Base-by-base conservation (phyloP, 2,797 vertebrate genomes). In the Buceros bicornis region DNA sequence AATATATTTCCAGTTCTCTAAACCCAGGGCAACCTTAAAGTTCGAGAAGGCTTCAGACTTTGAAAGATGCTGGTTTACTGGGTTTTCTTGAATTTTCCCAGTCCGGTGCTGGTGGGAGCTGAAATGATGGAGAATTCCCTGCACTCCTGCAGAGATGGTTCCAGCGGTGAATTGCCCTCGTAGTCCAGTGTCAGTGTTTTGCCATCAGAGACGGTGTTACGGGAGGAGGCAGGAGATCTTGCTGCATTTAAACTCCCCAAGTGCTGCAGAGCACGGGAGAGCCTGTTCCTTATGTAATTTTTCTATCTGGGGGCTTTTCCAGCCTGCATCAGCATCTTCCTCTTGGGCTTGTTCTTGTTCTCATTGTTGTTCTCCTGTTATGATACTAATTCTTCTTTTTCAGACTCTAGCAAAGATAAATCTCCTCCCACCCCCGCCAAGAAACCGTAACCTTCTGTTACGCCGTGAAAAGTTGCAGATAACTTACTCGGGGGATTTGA, bases 401-500 rank as follows among this genome's bases (percentile, higher is more conserved):
- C 35, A 76, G 35, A 13, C 26, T 66, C 5, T n/a, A 82, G 90
- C 71, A 73, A 56, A 77, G 67, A 19, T 19, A 47, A 80, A 62
- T 51, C 43, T 43, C 58, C n/a, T 24, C 31, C 33, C 8, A 1
- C 11, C 21, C 8, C 8, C 13, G 16, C 80, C 56, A 54, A 51
- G 71, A 80, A 69, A 29, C 37, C 8, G 2, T 65, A 13, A 35
- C 48, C 37, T 54, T 6, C 51, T 53, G 31, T 25, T 43, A 4
- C 0, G 31, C n/a, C 8, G 0, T 5, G 50, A 19, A 6, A 53
- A 43, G 10, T 4, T 77, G 77, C 64, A 42, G 72, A 5, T 51
- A 72, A 19, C 43, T 92, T 24, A 10, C 61, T 73, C 15, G 6
- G 51, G 37, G 66, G 47, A 17, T 58, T 87, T 50, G 28, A 25